Base-by-base conservation (phyloP, 2,888 invertebrate species). In the Erebia aethiops region DNA sequence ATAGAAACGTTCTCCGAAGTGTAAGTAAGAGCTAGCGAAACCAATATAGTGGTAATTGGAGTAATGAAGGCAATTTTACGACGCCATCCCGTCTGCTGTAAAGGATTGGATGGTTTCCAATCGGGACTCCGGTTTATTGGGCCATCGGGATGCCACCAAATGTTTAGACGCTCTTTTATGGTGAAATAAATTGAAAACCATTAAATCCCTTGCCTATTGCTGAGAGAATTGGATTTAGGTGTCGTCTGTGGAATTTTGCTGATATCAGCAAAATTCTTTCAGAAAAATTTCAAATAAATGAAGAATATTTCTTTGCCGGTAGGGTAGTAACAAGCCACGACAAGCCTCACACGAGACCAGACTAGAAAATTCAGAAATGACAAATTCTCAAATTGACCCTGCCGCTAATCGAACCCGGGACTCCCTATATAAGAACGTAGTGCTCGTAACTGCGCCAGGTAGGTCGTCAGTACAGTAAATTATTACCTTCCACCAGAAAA, bases 21-120 rank as follows among this genome's bases (percentile, higher is more conserved):
- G 46, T 21, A 21, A 49, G 62, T 62, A 26, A 56, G 14, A 18
- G 21, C 52, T 41, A 57, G 58, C 26, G 11, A 7, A 18, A 14
- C 58, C 49, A 67, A 21, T 26, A 67, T 58, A 58, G 67, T 67
- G 67, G 67, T 58, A 56, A 67, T 58, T 67, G 67, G 51, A 7
- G 69, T 61, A 70, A 74, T 74, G 70, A 70, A 72, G 66, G n/a
- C 69, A 61, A 70, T 46, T 74, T 74, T 74, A 74, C 72, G 72
- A 74, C 57, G 57, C 72, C 60, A 68, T 72, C 41, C 49, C 66
- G 57, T 11, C 54, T 16, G 21, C 67, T 58, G 62, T 72, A 74
- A 74, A 74, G 70, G 68, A 72, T 66, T 62, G 72, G 60, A 72
- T 72, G 70, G 73, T 64, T 71, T 69, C 73, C 67, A 70, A 74